Percentiles rank a stretch among this genome's conserved stretches.
These are phyloP conservation scores for Lepidothrix coronata DNA, from an alignment of 2,113 vertebrate genomes.

Conservation along the genomic window DNA sequence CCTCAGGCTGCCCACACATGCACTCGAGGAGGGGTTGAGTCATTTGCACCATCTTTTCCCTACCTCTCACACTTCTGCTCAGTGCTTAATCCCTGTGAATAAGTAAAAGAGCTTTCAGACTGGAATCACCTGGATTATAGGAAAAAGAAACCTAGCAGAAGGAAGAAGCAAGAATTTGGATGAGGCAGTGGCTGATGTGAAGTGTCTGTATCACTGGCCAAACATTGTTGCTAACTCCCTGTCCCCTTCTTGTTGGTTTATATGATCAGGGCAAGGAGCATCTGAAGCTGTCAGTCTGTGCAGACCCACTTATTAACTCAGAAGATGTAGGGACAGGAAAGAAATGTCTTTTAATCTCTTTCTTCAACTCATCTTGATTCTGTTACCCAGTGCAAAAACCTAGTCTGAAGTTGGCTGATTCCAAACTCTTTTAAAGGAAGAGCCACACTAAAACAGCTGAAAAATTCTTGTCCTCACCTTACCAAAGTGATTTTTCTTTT, in stretches of 20 bases:
- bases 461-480: not conserved
- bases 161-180: not conserved
- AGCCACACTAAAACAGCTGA: not conserved
- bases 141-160: not conserved
- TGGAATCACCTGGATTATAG: not conserved
- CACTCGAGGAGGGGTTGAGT: not conserved
- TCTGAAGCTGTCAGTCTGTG: not conserved
- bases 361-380: not conserved
- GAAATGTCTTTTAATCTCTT: not conserved
- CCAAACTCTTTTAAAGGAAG: not conserved
- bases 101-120: not conserved
- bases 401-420: not conserved
- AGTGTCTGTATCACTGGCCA: not conserved
- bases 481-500: not conserved
- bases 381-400: not conserved
- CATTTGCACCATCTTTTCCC: not conserved
- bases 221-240: not conserved
- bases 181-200: not conserved
- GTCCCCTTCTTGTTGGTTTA: not conserved
- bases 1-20: constrained; percentile 1
- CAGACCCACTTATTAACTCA: not conserved
- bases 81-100: not conserved
- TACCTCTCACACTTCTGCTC: not conserved
- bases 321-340: not conserved
- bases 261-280: not conserved